phyloP scores from a whole-genome alignment of 2,113 vertebrate species.

The Trachemys scripta region DNA sequence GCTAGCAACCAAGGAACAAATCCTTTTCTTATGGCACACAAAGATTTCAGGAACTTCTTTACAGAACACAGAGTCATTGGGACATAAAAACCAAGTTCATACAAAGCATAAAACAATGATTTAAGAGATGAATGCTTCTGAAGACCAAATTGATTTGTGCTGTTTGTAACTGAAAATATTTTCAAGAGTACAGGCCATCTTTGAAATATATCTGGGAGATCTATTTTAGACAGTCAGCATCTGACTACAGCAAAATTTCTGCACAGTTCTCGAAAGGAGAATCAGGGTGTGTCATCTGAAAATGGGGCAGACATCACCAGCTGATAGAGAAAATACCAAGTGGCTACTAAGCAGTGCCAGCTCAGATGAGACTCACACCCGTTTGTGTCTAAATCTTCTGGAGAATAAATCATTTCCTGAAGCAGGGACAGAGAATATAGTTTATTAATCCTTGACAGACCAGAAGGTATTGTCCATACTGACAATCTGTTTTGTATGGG shows the following conservation, averaged over 20 bases:
- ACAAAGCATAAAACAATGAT: slow-evolving; percentile 21
- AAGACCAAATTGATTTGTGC: slow-evolving; percentile 11
- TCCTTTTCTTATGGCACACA: neutral
- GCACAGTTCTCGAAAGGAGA: neutral
- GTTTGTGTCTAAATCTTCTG: slow-evolving; percentile 53
- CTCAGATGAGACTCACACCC: neutral
- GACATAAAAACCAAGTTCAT: slow-evolving; percentile 35
- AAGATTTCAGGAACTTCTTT: slow-evolving; percentile 26
- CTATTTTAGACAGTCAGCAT: neutral
- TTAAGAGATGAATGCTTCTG: slow-evolving; percentile 9
- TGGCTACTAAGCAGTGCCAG: slow-evolving; percentile 31
- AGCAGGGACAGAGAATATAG: slow-evolving; percentile 25
- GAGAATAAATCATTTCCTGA: slow-evolving; percentile 68
- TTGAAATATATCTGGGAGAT: slow-evolving; percentile 14
- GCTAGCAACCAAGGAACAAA: neutral
- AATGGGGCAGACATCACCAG: slow-evolving; percentile 4
- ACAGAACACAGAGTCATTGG: slow-evolving; percentile 14
- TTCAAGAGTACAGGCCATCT: neutral
- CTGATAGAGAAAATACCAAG: slow-evolving; percentile 62
- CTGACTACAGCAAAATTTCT: neutral
- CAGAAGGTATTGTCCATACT: slow-evolving; percentile 47
- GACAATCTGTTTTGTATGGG: slow-evolving; percentile 57
- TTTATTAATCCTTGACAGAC: slow-evolving; percentile 62
- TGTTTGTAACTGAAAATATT: slow-evolving; percentile 6
- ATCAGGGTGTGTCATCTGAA: slow-evolving; percentile 5